phyloP scores from a whole-genome alignment of 2,888 invertebrate genomes.

The Mayetiola destructor region DNA sequence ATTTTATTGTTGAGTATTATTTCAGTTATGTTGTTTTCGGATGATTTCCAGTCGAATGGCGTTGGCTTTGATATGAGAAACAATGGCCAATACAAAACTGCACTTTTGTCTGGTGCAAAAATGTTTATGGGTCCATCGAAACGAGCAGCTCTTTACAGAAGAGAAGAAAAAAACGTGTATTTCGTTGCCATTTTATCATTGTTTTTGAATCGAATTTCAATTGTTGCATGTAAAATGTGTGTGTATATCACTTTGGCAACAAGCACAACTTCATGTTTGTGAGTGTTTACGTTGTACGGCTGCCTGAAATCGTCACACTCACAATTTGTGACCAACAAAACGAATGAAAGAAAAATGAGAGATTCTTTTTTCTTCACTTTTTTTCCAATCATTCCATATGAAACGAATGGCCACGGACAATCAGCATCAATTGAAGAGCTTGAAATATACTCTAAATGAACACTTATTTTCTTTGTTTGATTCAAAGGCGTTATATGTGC shows the following conservation, averaged over 20 bases:
- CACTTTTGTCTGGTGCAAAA: neutral
- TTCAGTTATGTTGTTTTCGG: neutral
- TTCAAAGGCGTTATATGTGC: neutral
- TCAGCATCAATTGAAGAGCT: neutral
- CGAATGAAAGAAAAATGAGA: too few relatives aligned
- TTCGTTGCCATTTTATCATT: neutral
- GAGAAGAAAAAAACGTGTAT: neutral
- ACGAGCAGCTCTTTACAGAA: neutral
- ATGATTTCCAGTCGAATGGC: too few relatives aligned
- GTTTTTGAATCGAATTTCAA: neutral
- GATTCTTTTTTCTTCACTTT: neutral
- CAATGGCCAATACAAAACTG: neutral
- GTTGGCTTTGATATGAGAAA: neutral
- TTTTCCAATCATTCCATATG: too few relatives aligned
- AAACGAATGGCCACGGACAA: neutral
- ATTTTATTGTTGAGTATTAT: neutral
- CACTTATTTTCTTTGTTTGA: conserved; percentile 8
- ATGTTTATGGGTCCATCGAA: conserved; percentile 1
- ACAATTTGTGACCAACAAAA: too few relatives aligned
- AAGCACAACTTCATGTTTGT: neutral
- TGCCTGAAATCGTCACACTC: neutral
- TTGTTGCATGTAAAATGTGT: too few relatives aligned
- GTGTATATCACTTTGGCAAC: too few relatives aligned
- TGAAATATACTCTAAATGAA: conserved; percentile 5
- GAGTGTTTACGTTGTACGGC: neutral